Evolutionary conservation across 2,888 invertebrate genomes (phyloP).

Genomic region (Mesopsocus fuscifrons): DNA sequence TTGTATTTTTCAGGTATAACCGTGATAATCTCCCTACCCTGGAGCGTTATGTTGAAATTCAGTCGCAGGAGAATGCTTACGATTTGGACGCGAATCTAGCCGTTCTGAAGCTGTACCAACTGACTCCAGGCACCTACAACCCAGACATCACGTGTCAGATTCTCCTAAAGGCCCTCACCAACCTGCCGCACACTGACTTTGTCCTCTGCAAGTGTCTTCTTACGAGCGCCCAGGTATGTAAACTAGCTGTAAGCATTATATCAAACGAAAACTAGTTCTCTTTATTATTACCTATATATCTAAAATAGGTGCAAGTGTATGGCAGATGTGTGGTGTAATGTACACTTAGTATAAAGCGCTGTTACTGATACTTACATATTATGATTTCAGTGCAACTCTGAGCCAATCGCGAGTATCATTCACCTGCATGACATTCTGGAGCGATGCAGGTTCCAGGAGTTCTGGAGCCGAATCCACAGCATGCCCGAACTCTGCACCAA

Average conservation of each 20-base stretch:
- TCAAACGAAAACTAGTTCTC: conserved; percentile 1
- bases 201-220: conserved; percentile 93
- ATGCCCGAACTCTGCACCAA: conserved; percentile 57
- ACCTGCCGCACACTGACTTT: conserved; percentile 94
- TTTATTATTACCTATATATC: background rate
- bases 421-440: conserved; percentile 80
- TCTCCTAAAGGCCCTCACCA: conserved; percentile 85
- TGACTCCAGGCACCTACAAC: conserved; percentile 77
- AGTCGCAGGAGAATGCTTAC: conserved; percentile 82
- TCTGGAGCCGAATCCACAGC: conserved; percentile 66
- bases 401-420: conserved; percentile 73
- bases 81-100: conserved; percentile 95
- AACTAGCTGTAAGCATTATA: background rate
- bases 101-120: conserved; percentile 90
- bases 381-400: conserved; percentile 49
- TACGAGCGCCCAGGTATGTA: conserved; percentile 45
- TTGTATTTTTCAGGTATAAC: conserved; percentile 55
- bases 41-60: conserved; percentile 83
- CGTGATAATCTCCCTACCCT: conserved; percentile 82
- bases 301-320: too few species aligned
- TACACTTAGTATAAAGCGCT: too few species aligned
- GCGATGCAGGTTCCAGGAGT: conserved; percentile 78
- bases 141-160: conserved; percentile 73
- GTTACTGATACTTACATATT: too few species aligned
- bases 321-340: too few species aligned